Evolutionary conservation across 2,888 invertebrate species (phyloP).

Genomic region (Polyommatus icarus): DNA sequence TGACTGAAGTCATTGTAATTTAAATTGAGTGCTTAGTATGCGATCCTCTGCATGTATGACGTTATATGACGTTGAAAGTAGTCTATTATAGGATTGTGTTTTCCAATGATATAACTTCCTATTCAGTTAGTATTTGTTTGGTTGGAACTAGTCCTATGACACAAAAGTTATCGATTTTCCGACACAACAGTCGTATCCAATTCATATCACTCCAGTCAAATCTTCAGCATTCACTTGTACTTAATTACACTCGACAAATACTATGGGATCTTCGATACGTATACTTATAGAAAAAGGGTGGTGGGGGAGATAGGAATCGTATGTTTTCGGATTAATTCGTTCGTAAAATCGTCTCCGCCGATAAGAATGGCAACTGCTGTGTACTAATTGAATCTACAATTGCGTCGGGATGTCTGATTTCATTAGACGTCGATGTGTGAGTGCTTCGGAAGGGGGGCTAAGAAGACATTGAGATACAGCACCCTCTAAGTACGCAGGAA

Average conservation of each 20-base stretch:
- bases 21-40: constrained; percentile 3
- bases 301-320: constrained; percentile 75
- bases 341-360: constrained; percentile 79
- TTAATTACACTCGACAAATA: constrained; percentile 76
- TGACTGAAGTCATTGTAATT: constrained; percentile 4
- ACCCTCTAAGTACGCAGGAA: constrained; percentile 39
- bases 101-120: constrained; percentile 7
- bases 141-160: background rate
- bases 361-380: constrained; percentile 79
- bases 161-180: constrained; percentile 1
- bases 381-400: constrained; percentile 80
- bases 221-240: constrained; percentile 49
- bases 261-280: constrained; percentile 65
- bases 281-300: constrained; percentile 58
- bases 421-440: constrained; percentile 66
- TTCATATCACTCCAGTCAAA: constrained; percentile 27
- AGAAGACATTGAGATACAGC: constrained; percentile 47
- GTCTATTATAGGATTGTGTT: background rate
- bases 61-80: background rate
- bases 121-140: background rate
- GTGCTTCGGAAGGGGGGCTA: constrained; percentile 48
- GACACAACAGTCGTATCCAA: constrained; percentile 17
- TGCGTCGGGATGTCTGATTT: constrained; percentile 77
- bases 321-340: constrained; percentile 81
- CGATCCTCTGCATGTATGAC: background rate